Evolutionary conservation across 2,888 invertebrate genomes (phyloP), one percentile per base, ranked within the genome.

Genomic region (Amiota minor): DNA sequence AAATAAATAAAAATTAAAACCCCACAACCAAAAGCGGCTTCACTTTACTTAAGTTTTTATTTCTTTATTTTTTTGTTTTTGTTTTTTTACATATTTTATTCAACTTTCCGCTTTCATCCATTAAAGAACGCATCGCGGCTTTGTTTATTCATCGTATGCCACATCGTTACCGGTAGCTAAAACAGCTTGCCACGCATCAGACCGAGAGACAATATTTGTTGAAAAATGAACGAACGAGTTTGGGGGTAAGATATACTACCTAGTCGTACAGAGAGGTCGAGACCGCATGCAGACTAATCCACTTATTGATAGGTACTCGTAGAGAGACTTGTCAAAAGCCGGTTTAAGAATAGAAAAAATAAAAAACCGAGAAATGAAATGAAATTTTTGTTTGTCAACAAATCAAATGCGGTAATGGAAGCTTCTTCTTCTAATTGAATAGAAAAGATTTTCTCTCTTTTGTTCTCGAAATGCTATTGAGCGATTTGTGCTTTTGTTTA

Each of bases 241-340:
- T 35, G 35, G 6, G 35, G 35, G 35, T 6, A 12, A 53, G 53
- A 12, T 10, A n/a, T 53, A n/a, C 12, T 18, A 62, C 9, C 45
- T 9, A 62, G 10, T 45, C 62, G 45, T 23, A 12, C 23, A n/a
- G 62, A 23, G 3, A 62, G 45, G n/a, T 62, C 23, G 62, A 35
- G 35, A 14, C n/a, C 62, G 62, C 62, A 62, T 62, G 62, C 62
- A 62, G 62, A 35, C 62, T 62, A 62, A 62, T 62, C 62, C 62
- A 62, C 62, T 62, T 62, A 62, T 23, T 23, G 62, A 45, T 35
- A 62, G 45, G 10, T n/a, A n/a, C 3, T n/a, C n/a, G n/a, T n/a
- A 53, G 14, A n/a, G 53, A 10, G 14, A 53, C n/a, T n/a, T n/a
- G 53, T 12, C 53, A 53, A 53, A 53, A 12, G 12, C 14, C 53